Evolutionary conservation across 2,888 invertebrate species (phyloP), one percentile per base, ranked within the genome.

Genomic region (Mesoligia furuncula): DNA sequence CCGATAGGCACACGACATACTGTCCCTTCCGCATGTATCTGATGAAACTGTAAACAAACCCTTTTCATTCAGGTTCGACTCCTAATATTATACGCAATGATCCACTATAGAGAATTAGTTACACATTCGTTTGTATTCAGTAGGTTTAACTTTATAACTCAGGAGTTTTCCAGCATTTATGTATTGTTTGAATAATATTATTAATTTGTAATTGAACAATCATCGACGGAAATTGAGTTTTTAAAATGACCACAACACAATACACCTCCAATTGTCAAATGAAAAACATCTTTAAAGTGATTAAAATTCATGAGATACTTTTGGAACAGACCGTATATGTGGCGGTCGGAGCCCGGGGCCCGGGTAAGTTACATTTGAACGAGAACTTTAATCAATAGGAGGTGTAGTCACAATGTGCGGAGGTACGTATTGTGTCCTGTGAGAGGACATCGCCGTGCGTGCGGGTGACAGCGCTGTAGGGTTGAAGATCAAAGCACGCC

Each of bases 401-500:
- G 17, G 27, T 27, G 11, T 11, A 42, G 48, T 2, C 42, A 17
- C 48, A 5, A 31, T 24, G 15, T 27, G 65, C 75, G 42, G 64
- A 81, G 42, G 64, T 45, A 77, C 65, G 15, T 45, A 77, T 45
- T 57, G 70, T 48, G 68, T 74, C 59, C 73, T 39, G 48, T n/a
- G 39, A 48, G 69, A 68, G 54, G 27, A 45, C 42, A 15, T 24
- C 20, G 39, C 39, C 24, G 42, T 9, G 69, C 67, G 73, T 81
- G 85, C 64, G 73, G 7, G 27, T 57, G 82, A 85, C 85, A 78
- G 83, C 71, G 66, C 42, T n/a, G 45, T 20, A 31, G 71, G 80
- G 80, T 57, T 62, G 83, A 5, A 88, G 85, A 86, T 87, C 88
- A 88, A 86, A 87, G 86, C 79, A 73, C 80, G 79, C 80, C 80